A percentile compares a stretch with the other conserved stretches of the same genome.
Conservation (phyloP, 2,113 vertebrate genomes). For the Grantiella picta region DNA sequence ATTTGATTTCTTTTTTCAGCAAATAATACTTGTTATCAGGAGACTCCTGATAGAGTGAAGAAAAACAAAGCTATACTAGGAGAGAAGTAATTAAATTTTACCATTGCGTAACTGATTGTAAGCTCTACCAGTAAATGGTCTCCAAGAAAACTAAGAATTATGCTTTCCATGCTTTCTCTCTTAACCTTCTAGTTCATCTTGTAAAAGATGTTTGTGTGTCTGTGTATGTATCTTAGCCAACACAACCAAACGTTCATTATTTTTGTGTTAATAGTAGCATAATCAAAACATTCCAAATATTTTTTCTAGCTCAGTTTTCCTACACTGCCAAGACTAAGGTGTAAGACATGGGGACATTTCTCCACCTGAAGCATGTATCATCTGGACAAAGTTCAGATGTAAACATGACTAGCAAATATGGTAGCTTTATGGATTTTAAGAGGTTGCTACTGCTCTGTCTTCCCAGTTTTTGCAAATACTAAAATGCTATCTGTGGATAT, state of each 20-base stretch:
- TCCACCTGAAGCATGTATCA: not conserved
- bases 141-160: not conserved
- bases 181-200: not conserved
- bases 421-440: not conserved
- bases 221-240: not conserved
- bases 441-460: not conserved
- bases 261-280: not conserved
- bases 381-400: not conserved
- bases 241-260: not conserved
- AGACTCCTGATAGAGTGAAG: not conserved
- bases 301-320: not conserved
- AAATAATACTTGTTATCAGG: not conserved
- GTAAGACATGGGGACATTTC: not conserved
- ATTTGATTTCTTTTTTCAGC: not conserved
- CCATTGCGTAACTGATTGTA: not conserved
- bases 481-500: not conserved
- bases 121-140: not conserved
- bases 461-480: not conserved
- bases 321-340: not conserved
- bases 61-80: not conserved
- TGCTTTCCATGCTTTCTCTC: not conserved
- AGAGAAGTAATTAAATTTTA: not conserved
- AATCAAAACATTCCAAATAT: not conserved
- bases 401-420: not conserved
- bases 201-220: not conserved